These are phyloP conservation scores for Larimichthys polyactis DNA, from an alignment of 2,113 vertebrate species.

Conservation along the genomic window DNA sequence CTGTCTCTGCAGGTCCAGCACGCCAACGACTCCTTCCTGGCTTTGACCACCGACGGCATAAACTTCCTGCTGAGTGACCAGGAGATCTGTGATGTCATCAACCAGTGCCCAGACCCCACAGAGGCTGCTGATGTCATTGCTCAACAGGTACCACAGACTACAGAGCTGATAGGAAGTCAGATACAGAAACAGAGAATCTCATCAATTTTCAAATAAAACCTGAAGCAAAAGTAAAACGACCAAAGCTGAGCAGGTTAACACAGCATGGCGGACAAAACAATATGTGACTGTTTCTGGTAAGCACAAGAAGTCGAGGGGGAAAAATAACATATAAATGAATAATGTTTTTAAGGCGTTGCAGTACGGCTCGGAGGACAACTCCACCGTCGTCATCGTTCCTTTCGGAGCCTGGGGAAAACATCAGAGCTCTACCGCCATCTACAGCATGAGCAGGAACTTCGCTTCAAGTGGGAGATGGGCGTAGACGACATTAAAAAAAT, in stretches of 20 bases:
- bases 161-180: no score
- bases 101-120: slow-evolving; percentile 90
- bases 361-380: slow-evolving; percentile 94
- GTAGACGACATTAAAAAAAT: slow-evolving; percentile 57
- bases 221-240: no score
- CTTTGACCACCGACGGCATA: slow-evolving; percentile 94
- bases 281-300: no score
- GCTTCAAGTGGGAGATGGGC: slow-evolving; percentile 93
- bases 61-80: slow-evolving; percentile 98
- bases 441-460: slow-evolving; percentile 81
- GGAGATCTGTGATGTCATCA: slow-evolving; percentile 94
- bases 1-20: slow-evolving; percentile 88
- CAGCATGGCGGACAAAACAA: no score
- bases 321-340: not conserved
- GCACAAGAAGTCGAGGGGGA: no score
- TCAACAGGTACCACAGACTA: slow-evolving; percentile 86
- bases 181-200: no score
- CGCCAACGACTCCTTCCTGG: slow-evolving; percentile 90
- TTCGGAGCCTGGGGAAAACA: slow-evolving; percentile 96
- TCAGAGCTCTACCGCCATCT: slow-evolving; percentile 72
- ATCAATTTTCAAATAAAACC: no score
- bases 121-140: slow-evolving; percentile 91
- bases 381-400: slow-evolving; percentile 90
- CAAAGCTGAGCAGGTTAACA: no score
- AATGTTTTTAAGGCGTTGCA: slow-evolving; percentile 86